Base-by-base conservation (phyloP, 2,888 invertebrate genomes). In the Amiota minor region DNA sequence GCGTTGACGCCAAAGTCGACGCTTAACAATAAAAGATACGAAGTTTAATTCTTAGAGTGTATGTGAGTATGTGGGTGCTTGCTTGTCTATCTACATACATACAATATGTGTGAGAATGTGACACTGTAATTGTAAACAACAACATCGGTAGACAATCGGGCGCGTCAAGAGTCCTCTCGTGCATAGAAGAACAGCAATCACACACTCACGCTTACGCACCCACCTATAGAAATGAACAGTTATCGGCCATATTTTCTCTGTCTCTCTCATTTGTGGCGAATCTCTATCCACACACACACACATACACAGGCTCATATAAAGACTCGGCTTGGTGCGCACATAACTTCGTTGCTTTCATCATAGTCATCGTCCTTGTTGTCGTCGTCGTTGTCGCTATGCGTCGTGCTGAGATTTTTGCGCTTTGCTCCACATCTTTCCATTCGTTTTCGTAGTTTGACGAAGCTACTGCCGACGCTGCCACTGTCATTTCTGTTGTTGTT, bases 121-220 rank as follows among this genome's bases (percentile, higher is more conserved):
- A 72, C 74, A 70, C 77, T 35, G 81, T 81, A 83, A 83, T 81
- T 83, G 82, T 83, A 83, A 76, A 81, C 75, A 70, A 70, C 79
- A 76, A 75, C 73, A 79, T 71, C 71, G 61, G 53, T 64, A 71
- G 71, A 71, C 71, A 71, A 53, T 71, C 71, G 71, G 71, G 64
- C 71, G 71, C 65, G 65, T 67, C 65, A 16, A 20, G 14, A 11
- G 55, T 55, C n/a, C 65, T 67, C 65, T 67, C 49, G 16, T 20
- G 4, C 8, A 49, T 49, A 49, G 49, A 49, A 59, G 4, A 12
- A 18, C 59, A 59, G 18, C 20, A 59, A 18, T 59, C 65, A n/a
- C 18, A 8, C 11, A 12, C 64, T 10, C 64, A n/a, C 65, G 18
- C 49, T 67, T 49, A 46, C 61, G 59, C 70, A 20, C 55, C 61